Conservation (phyloP, 2,888 invertebrate species). For the Erebia palarica region DNA sequence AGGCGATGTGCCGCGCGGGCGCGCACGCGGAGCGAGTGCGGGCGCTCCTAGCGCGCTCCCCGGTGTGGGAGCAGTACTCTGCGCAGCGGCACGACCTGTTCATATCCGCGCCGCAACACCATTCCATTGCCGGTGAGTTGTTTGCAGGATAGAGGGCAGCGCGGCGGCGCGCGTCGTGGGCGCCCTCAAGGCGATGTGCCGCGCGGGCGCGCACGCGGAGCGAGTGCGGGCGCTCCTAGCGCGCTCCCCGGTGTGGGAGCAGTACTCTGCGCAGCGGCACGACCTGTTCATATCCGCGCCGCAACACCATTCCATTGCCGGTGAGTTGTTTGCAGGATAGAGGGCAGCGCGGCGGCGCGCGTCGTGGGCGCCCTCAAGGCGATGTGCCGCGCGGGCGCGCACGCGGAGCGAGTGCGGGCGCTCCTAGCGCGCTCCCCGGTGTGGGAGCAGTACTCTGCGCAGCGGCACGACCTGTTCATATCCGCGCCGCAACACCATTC, state of each 20-base stretch:
- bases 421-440: constrained; percentile 91
- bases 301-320: constrained; percentile 90
- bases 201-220: constrained; percentile 91
- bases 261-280: constrained; percentile 97
- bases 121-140: constrained; percentile 89
- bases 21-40: constrained; percentile 92
- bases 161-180: constrained; percentile 98
- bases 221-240: constrained; percentile 91
- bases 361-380: constrained; percentile 97
- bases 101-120: constrained; percentile 90
- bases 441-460: constrained; percentile 98
- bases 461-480: constrained; percentile 97
- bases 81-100: constrained; percentile 98
- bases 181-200: constrained; percentile 96
- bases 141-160: constrained; percentile 88
- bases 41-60: constrained; percentile 90
- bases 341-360: constrained; percentile 94
- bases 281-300: constrained; percentile 95
- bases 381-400: constrained; percentile 90
- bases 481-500: constrained; percentile 90
- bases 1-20: constrained; percentile 93
- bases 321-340: constrained; percentile 86
- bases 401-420: constrained; percentile 92
- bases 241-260: constrained; percentile 93
- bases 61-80: constrained; percentile 96